These are phyloP conservation scores for Theristicus caerulescens DNA, from an alignment of 2,113 vertebrate genomes.

Conservation along the genomic window DNA sequence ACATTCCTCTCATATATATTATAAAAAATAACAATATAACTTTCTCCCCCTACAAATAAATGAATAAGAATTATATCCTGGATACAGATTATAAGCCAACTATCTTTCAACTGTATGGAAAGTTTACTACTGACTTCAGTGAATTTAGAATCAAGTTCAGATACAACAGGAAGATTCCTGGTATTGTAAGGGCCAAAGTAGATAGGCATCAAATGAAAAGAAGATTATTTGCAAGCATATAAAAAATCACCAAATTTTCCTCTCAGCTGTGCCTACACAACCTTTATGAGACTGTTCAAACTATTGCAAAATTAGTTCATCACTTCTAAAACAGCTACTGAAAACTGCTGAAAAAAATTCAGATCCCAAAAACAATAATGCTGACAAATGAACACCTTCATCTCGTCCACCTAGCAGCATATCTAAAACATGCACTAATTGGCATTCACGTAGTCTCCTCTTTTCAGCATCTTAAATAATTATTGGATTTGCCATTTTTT, in stretches of 20 bases:
- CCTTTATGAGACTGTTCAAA: not conserved
- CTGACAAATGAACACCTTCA: not conserved
- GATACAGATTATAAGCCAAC: not conserved
- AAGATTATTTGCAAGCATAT: not conserved
- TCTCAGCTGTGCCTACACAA: not conserved
- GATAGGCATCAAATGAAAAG: not conserved
- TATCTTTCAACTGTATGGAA: not conserved
- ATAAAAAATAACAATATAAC: not conserved
- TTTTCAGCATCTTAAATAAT: not conserved
- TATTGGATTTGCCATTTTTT: not conserved
- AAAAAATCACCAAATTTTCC: not conserved
- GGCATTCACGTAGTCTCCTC: not conserved
- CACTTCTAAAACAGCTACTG: not conserved
- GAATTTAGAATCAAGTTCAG: not conserved
- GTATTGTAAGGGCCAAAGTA: not conserved
- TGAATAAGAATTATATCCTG: not conserved
- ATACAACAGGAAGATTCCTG: not conserved
- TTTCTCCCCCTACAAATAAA: not conserved
- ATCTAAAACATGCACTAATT: not conserved
- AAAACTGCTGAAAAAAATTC: not conserved
- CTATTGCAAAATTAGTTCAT: not conserved
- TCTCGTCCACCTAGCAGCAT: not conserved
- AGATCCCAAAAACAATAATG: not conserved
- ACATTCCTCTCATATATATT: not conserved
- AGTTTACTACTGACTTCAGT: not conserved